Evolutionary conservation across 2,888 invertebrate genomes (phyloP).

Genomic region (Apamea monoglypha): DNA sequence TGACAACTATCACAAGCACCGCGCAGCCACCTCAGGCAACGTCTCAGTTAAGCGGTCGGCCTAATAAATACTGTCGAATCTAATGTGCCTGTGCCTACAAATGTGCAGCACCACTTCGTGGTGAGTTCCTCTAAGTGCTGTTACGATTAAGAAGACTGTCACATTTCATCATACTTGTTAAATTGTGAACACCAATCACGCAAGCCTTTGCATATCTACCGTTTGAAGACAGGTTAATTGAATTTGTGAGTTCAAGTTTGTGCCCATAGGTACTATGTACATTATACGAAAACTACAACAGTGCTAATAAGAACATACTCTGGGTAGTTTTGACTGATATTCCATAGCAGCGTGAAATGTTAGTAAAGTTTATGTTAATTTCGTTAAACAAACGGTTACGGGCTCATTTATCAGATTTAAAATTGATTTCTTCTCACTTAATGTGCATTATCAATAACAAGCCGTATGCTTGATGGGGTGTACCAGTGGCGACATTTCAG

Average conservation of each 20-base stretch:
- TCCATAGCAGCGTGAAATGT: conserved; percentile 80
- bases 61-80: too few species aligned
- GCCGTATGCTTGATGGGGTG: not conserved
- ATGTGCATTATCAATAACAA: not conserved
- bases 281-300: conserved; percentile 11
- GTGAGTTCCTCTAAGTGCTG: not conserved
- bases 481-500: not conserved
- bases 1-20: too few species aligned
- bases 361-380: conserved; percentile 13
- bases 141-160: not conserved
- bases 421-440: not conserved
- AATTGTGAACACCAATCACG: not conserved
- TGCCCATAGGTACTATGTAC: too few species aligned
- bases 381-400: not conserved
- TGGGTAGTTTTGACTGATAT: conserved; percentile 78
- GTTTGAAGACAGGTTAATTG: not conserved
- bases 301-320: conserved; percentile 65
- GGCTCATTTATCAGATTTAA: not conserved
- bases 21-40: too few species aligned
- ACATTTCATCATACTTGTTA: not conserved
- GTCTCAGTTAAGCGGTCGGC: too few species aligned
- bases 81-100: not conserved
- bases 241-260: not conserved
- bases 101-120: not conserved
- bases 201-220: not conserved